Base-by-base conservation (phyloP, 2,797 vertebrate species). In the Agapornis canus region DNA sequence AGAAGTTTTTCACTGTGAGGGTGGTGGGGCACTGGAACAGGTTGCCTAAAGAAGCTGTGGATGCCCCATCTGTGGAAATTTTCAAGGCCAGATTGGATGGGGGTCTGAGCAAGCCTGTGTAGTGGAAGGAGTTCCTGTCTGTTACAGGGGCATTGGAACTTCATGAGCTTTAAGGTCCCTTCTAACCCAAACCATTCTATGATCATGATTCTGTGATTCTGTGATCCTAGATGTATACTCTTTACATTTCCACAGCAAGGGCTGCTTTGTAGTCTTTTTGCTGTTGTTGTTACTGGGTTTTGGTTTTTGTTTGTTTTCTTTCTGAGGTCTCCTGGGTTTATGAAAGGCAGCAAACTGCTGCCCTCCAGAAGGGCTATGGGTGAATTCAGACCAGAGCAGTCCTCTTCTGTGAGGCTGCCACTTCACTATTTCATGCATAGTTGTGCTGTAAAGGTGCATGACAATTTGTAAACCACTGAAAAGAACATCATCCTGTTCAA, bases 141-240 rank as follows among this genome's bases (percentile, higher is more conserved):
- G 56, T 25, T 35, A 25, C 22, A 57, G 32, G 22, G 15, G 32
- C 10, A 25, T 35, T 57, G 56, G 32, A 57, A 25, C 22, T 35
- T 35, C 22, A 35, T 35, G 22, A 35, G 32, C 15, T 35, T 25
- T 57, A 57, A 35, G 32, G 22, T 35, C 14, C 10, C 14, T 57
- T 57, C 32, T 22, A 35, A 25, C 32, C 22, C 56, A 57, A 57
- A 57, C 14, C 6, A 5, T 57, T 57, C 22, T 25, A 35, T 57
- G 32, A 35, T 54, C n/a, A n/a, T 21, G 12, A 54, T 57, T 57
- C 32, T 35, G 14, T 11, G 32, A 35, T 35, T 35, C 32, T 57
- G 7, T 25, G 56, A 32, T n/a, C 47, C 70, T n/a, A 1, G 35
- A 6, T 0, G 11, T 0, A 23, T 4, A 1, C 27, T 45, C 13